Percentiles rank a stretch among this genome's conserved stretches.
Conservation (phyloP, 2,797 vertebrate genomes). For the Scomberomorus guttatus region DNA sequence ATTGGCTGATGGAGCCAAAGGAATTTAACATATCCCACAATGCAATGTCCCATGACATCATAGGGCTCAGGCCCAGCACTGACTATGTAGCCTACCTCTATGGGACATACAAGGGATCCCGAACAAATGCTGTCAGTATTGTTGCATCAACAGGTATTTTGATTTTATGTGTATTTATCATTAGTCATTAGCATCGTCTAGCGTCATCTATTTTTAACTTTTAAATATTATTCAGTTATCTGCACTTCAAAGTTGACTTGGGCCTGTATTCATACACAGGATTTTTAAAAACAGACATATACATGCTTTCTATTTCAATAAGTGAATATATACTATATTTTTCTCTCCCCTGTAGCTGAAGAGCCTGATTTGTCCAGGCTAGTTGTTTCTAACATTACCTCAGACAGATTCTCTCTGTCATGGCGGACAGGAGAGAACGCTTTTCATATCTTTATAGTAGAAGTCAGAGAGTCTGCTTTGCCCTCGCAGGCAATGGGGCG, state of each 20-base stretch:
- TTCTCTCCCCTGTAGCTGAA: slow-evolving; percentile 82
- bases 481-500: slow-evolving; percentile 87
- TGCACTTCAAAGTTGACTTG: slow-evolving; percentile 19
- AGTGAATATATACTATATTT: slow-evolving; percentile 71
- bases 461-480: slow-evolving; percentile 90
- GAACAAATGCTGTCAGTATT: slow-evolving; percentile 89
- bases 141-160: slow-evolving; percentile 94
- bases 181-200: slow-evolving; percentile 4
- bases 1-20: slow-evolving; percentile 91
- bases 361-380: slow-evolving; percentile 91
- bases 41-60: slow-evolving; percentile 86
- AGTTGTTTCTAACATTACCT: slow-evolving; percentile 90
- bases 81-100: slow-evolving; percentile 97
- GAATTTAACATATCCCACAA: slow-evolving; percentile 90
- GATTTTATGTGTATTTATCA: slow-evolving; percentile 46
- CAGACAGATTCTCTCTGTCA: slow-evolving; percentile 88
- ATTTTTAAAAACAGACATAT: slow-evolving; percentile 33
- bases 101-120: slow-evolving; percentile 87
- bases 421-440: slow-evolving; percentile 87
- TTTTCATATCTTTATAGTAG: slow-evolving; percentile 91
- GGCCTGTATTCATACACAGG: slow-evolving; percentile 7
- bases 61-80: slow-evolving; percentile 92
- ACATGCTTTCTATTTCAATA: slow-evolving; percentile 25
- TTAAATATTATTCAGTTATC: slow-evolving; percentile 18
- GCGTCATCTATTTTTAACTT: neutral